Evolutionary conservation across 2,113 vertebrate species (phyloP).

Genomic region (Helogale parvula): DNA sequence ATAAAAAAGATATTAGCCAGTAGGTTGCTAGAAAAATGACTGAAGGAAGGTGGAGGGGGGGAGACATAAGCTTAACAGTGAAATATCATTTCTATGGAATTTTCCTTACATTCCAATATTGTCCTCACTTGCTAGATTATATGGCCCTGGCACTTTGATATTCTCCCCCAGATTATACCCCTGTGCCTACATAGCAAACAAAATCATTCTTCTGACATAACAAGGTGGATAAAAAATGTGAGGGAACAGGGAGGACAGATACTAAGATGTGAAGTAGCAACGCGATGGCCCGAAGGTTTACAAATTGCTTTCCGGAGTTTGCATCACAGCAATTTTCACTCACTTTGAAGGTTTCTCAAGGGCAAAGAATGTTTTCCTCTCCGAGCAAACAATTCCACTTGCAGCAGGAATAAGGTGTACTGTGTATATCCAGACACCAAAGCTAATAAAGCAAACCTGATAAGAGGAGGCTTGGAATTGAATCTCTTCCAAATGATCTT

Average conservation of each 20-base stretch:
- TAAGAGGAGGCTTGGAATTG: conserved; percentile 66
- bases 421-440: conserved; percentile 37
- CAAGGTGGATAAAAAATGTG: background rate
- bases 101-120: conserved; percentile 49
- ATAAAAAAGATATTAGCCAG: background rate
- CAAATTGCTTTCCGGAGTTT: conserved; percentile 58
- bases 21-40: background rate
- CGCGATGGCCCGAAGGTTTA: background rate
- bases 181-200: conserved; percentile 20
- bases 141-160: background rate
- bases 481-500: conserved; percentile 71
- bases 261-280: background rate
- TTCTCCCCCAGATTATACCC: background rate
- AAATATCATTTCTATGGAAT: conserved; percentile 6
- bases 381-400: background rate
- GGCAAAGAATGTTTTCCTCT: conserved; percentile 23
- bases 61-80: background rate
- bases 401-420: background rate
- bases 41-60: background rate
- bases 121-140: background rate
- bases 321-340: conserved; percentile 65
- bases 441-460: conserved; percentile 74
- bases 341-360: conserved; percentile 67
- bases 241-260: background rate
- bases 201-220: conserved; percentile 60